Evolutionary conservation across 2,113 vertebrate genomes (phyloP).

Genomic region (Camelus bactrianus): DNA sequence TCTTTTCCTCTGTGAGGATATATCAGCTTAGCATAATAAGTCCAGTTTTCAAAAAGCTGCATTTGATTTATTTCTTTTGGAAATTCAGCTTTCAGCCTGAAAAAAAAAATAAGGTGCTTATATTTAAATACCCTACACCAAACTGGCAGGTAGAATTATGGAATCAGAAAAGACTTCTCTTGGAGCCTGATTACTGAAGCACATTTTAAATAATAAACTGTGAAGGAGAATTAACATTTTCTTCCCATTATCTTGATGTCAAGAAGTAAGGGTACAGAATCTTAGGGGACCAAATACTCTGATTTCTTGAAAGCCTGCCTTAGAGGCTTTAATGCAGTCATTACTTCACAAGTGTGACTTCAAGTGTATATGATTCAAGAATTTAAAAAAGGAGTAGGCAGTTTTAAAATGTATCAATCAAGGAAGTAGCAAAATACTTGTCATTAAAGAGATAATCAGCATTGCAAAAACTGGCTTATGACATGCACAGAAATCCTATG

Average conservation of each 20-base stretch:
- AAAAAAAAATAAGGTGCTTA: background rate
- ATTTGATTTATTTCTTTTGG: conserved; percentile 66
- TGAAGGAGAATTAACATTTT: conserved; percentile 26
- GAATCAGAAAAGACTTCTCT: conserved; percentile 34
- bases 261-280: background rate
- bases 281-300: background rate
- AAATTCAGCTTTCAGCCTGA: conserved; percentile 48
- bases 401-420: conserved; percentile 7
- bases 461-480: conserved; percentile 17
- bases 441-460: background rate
- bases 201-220: conserved; percentile 53
- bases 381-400: background rate
- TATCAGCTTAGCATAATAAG: conserved; percentile 53
- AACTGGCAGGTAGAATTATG: conserved; percentile 37
- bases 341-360: background rate
- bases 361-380: background rate
- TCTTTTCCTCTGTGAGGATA: conserved; percentile 40
- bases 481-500: background rate
- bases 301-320: conserved; percentile 41
- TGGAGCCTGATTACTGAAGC: background rate
- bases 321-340: background rate
- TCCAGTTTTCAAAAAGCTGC: conserved; percentile 41
- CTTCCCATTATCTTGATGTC: background rate
- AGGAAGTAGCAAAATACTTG: conserved; percentile 20
- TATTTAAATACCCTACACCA: conserved; percentile 23